Percentiles rank a stretch among this genome's conserved stretches.
Conservation (phyloP, 2,888 invertebrate species). For the Heliconius aoede region DNA sequence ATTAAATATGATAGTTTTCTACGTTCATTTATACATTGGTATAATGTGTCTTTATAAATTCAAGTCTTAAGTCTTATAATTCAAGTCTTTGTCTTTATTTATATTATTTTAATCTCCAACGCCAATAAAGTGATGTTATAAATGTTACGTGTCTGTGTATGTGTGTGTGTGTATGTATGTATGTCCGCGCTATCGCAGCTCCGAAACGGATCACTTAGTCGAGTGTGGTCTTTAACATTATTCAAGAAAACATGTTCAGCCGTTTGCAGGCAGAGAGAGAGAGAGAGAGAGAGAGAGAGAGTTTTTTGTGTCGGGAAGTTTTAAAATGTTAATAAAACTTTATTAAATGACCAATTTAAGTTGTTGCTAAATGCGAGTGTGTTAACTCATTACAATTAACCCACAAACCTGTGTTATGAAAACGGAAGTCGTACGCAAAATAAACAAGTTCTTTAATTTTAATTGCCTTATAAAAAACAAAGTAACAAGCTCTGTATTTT, state of each 20-base stretch:
- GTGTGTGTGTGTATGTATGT: no score
- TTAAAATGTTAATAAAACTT: neutral
- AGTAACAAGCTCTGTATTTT: neutral
- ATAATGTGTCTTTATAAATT: no score
- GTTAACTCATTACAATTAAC: neutral
- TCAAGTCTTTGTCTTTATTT: no score
- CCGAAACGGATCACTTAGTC: neutral
- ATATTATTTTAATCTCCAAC: neutral
- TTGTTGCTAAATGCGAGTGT: no score
- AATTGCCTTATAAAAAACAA: constrained; percentile 2
- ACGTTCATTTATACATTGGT: no score
- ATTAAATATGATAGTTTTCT: no score
- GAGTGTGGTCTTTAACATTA: neutral
- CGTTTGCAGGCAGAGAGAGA: no score
- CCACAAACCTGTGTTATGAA: neutral
- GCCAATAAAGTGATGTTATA: neutral
- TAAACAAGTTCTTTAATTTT: constrained; percentile 1
- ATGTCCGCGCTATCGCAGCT: neutral
- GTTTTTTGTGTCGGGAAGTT: neutral
- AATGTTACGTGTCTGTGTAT: neutral
- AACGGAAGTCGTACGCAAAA: neutral
- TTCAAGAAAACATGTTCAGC: no score
- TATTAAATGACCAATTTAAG: neutral
- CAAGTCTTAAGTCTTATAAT: no score
- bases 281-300: no score